Base-by-base conservation (phyloP, 2,797 vertebrate species). In the Oreortyx pictus region DNA sequence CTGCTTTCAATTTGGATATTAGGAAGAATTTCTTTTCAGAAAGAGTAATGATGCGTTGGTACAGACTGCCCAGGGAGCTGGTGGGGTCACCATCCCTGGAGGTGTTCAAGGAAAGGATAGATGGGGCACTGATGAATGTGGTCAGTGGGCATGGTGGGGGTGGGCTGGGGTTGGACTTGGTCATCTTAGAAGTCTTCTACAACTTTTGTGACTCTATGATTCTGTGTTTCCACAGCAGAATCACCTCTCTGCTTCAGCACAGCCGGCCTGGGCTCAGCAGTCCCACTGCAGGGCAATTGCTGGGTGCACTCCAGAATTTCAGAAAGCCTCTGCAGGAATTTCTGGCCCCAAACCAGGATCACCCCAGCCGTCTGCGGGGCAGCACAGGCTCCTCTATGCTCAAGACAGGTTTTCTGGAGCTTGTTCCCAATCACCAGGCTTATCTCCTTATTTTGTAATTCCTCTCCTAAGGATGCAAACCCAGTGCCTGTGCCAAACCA, bases 401-500 rank as follows among this genome's bases (percentile, higher is more conserved):
- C 8, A 6, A 86, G 60, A 81, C 1, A 0, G 11, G 4, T 6
- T 27, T 72, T 78, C 88, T 60, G 76, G 4, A 85, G 79, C 73
- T 95, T 39, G 2, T 57, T 94, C 83, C 79, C 59, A 78, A 12
- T 23, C 54, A 50, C 24, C 66, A 41, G 59, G 59, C 89, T 96
- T 95, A 96, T 96, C 95, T 88, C 35, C 37, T 37, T 96, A 7
- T 95, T 96, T 95, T 94, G 91, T 44, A 89, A 91, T 74, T 95
- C 91, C 56, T 83, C 50, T 91, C 39, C 92, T 94, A 89, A 92
- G 56, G 62, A 95, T 47, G 65, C 79, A 89, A 94, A 75, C 94
- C 47, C 74, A 83, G 54, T 44, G 87, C 91, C 82, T 2, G 18
- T 73, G 91, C 95, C 94, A 94, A 95, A 94, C 82, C 85, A 96